Conservation (phyloP, 2,888 invertebrate genomes). For the Hymenopus coronatus region DNA sequence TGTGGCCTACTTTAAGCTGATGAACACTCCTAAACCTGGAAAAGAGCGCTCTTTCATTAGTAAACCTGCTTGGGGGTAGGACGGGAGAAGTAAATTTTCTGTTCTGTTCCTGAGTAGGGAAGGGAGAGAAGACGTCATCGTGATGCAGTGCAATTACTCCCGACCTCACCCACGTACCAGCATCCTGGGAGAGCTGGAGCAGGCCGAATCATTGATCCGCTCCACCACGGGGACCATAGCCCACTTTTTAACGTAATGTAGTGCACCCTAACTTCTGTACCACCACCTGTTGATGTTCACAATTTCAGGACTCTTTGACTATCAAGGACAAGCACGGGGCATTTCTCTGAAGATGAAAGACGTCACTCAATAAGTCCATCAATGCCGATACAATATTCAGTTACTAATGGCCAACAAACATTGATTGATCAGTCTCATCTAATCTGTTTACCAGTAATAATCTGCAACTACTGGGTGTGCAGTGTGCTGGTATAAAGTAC, state of each 20-base stretch:
- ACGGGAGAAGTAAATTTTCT: not conserved
- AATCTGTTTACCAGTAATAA: too few relatives aligned
- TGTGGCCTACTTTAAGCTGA: not conserved
- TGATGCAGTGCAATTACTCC: not conserved
- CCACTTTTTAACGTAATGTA: not conserved
- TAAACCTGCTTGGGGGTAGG: not conserved
- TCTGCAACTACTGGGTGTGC: too few relatives aligned
- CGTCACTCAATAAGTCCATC: too few relatives aligned
- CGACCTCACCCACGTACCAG: conserved; percentile 16
- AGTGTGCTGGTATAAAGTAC: too few relatives aligned
- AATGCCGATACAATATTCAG: too few relatives aligned
- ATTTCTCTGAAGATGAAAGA: too few relatives aligned
- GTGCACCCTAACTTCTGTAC: not conserved
- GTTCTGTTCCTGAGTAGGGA: not conserved
- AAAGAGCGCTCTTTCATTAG: not conserved
- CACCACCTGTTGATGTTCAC: not conserved
- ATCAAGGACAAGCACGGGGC: too few relatives aligned
- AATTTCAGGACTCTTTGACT: too few relatives aligned
- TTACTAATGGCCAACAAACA: too few relatives aligned
- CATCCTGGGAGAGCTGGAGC: conserved; percentile 5
- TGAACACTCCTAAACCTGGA: not conserved
- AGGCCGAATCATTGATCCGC: not conserved
- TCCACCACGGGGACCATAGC: not conserved
- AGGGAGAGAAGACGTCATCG: not conserved
- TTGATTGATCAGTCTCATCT: too few relatives aligned